A percentile compares a stretch with the other conserved stretches of the same genome.
These are phyloP conservation scores for Anas bernieri DNA, from an alignment of 2,797 vertebrate species.

Conservation along the genomic window DNA sequence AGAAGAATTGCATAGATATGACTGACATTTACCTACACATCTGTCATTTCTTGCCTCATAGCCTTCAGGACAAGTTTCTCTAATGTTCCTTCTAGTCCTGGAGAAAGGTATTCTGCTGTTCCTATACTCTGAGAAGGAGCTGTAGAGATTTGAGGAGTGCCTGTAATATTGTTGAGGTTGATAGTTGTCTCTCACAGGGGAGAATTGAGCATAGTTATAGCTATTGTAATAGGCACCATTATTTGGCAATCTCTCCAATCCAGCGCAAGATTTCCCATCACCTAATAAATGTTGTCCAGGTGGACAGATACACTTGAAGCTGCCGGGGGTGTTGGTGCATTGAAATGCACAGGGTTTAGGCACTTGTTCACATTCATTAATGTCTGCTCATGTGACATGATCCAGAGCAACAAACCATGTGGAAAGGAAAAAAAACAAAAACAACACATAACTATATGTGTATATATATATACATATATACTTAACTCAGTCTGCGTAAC, in stretches of 20 bases:
- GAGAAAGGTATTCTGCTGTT: conserved; percentile 83
- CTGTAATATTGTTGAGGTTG: conserved; percentile 89
- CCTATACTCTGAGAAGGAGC: conserved; percentile 86
- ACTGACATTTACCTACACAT: conserved; percentile 95
- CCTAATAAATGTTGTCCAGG: conserved; percentile 92
- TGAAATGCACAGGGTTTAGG: conserved; percentile 92
- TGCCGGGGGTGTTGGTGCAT: conserved; percentile 94
- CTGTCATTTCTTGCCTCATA: conserved; percentile 84
- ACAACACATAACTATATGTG: conserved; percentile 69
- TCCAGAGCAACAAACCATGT: conserved; percentile 71
- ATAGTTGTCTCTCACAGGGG: conserved; percentile 82
- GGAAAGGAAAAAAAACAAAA: conserved; percentile 71
- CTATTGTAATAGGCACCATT: conserved; percentile 85
- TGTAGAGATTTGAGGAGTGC: conserved; percentile 91
- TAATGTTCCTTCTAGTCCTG: conserved; percentile 84
- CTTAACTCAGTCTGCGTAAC: conserved; percentile 75
- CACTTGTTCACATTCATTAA: conserved; percentile 95
- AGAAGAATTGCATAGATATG: conserved; percentile 58
- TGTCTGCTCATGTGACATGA: conserved; percentile 90
- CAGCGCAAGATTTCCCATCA: conserved; percentile 95
- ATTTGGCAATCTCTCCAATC: conserved; percentile 91
- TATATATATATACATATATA: neutral
- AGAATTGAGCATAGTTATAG: conserved; percentile 87
- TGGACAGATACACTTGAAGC: conserved; percentile 95
- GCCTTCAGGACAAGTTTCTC: conserved; percentile 87